Base-by-base conservation (phyloP, 2,888 invertebrate genomes). In the Ophion ellenae region DNA sequence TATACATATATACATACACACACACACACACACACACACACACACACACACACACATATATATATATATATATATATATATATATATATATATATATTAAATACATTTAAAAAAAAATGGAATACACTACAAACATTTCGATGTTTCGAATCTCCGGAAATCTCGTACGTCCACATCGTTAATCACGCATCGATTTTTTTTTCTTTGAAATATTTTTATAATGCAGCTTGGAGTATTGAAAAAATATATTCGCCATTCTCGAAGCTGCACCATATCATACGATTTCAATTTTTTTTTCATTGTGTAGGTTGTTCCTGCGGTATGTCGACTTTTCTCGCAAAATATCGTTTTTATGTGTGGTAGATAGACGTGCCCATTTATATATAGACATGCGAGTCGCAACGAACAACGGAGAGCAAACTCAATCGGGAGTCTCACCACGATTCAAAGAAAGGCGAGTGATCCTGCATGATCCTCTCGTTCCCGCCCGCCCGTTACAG, bases 371-470 rank as follows among this genome's bases (percentile, higher is more conserved):
- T 17, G 14, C 53, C 14, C 2, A 53, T 17, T 17, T 17, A 17
- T 53, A 53, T 53, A 53, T 53, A 53, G 53, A 17, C 14, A 53
- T 53, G 14, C 17, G 53, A 53, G 53, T 5, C 17, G 14, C 53
- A 81, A 61, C 17, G 81, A 81, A 84, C 64, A 79, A 86, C 47
- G 74, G 9, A 6, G 63, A 75, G 64, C 70, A 78, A 84, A 86
- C 74, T 81, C 77, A 78, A 84, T 86, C 86, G 84, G 70, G 66
- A 86, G 84, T 86, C 84, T 78, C 64, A 61, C 84, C 86, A 86
- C 86, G 86, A 86, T 81, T 76, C 84, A 70, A 84, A 81, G 78
- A 77, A 84, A 84, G 53, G 77, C 69, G 73, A 53, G 45, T 66
- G 45, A 40, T 73, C 59, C 63, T 81, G 36, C 78, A 73, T 75